These are phyloP conservation scores for Lethenteron camtschaticum DNA, from an alignment of 2,113 vertebrate genomes.

Conservation along the genomic window DNA sequence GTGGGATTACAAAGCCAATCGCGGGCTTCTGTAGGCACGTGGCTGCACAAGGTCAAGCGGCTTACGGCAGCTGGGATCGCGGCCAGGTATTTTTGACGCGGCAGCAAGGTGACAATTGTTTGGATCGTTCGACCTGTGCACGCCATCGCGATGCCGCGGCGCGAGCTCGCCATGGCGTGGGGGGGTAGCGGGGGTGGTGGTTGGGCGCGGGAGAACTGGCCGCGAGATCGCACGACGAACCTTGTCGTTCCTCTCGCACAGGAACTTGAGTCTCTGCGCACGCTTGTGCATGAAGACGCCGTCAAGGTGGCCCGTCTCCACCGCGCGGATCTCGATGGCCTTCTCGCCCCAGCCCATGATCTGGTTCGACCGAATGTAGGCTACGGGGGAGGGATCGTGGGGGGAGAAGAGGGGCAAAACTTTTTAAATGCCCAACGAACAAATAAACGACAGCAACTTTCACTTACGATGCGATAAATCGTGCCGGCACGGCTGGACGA, in stretches of 20 bases:
- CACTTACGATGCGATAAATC: slow-evolving; percentile 18
- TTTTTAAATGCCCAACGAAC: slow-evolving; percentile 19
- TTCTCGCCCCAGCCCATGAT: slow-evolving; percentile 99
- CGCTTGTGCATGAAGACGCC: slow-evolving; percentile 99
- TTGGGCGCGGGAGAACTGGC: too few species aligned
- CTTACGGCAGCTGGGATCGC: too few species aligned
- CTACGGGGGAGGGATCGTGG: slow-evolving; percentile 37
- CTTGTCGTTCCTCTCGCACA: slow-evolving; percentile 98
- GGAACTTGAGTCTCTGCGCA: slow-evolving; percentile 98
- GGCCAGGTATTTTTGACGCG: too few species aligned
- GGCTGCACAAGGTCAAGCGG: too few species aligned
- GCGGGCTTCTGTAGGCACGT: too few species aligned
- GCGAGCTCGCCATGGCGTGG: too few species aligned
- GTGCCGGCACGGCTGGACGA: too few species aligned
- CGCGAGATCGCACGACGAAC: slow-evolving; percentile 22
- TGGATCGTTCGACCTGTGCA: too few species aligned
- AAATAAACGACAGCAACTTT: slow-evolving; percentile 20
- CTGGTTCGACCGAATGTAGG: slow-evolving; percentile 99
- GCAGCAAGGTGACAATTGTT: too few species aligned
- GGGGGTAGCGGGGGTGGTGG: too few species aligned
- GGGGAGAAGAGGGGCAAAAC: slow-evolving; percentile 14
- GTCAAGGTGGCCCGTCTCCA: slow-evolving; percentile 98
- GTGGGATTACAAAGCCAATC: too few species aligned
- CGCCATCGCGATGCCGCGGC: too few species aligned
- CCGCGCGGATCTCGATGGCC: slow-evolving; percentile 98